These are phyloP conservation scores for Neomonachus schauinslandi DNA, from an alignment of 2,113 vertebrate genomes.

Conservation along the genomic window DNA sequence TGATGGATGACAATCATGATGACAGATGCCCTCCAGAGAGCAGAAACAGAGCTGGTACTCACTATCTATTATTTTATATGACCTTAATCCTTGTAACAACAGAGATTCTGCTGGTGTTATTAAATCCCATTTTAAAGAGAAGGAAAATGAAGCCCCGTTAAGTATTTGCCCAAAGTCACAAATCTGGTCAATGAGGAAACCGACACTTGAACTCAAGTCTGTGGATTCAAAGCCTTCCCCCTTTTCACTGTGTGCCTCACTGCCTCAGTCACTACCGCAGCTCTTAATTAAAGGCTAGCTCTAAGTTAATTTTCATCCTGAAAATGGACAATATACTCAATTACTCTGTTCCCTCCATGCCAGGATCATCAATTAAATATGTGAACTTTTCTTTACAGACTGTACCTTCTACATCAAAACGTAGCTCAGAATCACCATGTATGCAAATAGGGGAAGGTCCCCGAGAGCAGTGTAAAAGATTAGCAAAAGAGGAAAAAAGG, in stretches of 20 bases:
- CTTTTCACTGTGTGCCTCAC: background rate
- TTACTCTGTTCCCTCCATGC: background rate
- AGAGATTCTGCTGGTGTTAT: slow-evolving; percentile 9
- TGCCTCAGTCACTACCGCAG: background rate
- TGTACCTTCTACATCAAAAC: background rate
- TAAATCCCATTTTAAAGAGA: slow-evolving; percentile 23
- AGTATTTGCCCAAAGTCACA: background rate
- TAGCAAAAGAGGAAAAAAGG: slow-evolving; percentile 20
- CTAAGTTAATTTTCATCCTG: slow-evolving; percentile 63
- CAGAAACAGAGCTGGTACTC: background rate
- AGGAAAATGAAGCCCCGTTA: background rate
- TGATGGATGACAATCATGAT: background rate
- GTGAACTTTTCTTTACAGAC: slow-evolving; percentile 32
- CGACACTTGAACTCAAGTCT: slow-evolving; percentile 25
- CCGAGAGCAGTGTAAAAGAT: slow-evolving; percentile 4
- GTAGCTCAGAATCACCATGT: background rate
- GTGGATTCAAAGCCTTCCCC: background rate
- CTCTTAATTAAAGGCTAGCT: slow-evolving; percentile 48
- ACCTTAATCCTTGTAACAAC: background rate
- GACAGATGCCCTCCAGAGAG: background rate
- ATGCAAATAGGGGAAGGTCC: background rate
- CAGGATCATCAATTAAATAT: slow-evolving; percentile 55
- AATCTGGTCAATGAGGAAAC: slow-evolving; percentile 14
- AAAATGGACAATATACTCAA: slow-evolving; percentile 58
- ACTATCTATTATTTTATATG: slow-evolving; percentile 19